Evolutionary conservation across 2,113 vertebrate species (phyloP).

Genomic region (Phainopepla nitens): DNA sequence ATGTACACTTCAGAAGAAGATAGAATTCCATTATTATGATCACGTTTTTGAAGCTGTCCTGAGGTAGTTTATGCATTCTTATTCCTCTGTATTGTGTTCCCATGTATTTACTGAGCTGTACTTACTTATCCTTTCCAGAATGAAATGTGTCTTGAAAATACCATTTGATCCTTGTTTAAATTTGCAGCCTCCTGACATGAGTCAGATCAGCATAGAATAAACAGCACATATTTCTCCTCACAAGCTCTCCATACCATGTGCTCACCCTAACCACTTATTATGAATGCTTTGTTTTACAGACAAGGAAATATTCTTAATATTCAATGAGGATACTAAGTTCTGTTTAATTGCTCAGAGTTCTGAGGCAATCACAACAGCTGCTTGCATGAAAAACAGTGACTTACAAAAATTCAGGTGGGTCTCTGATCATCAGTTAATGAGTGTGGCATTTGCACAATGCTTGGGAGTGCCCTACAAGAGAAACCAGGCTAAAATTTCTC

Average conservation of each 20-base stretch:
- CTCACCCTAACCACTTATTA: background rate
- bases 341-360: slow-evolving; percentile 75
- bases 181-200: background rate
- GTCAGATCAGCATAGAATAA: background rate
- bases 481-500: slow-evolving; percentile 74
- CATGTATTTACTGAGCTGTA: background rate
- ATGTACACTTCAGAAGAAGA: background rate
- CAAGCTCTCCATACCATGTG: background rate
- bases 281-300: slow-evolving; percentile 69
- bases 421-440: slow-evolving; percentile 80
- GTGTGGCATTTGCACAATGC: slow-evolving; percentile 79
- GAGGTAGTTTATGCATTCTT: background rate
- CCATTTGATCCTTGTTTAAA: background rate
- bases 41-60: background rate
- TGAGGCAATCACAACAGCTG: slow-evolving; percentile 41
- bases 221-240: background rate
- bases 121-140: background rate
- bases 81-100: background rate
- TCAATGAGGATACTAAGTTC: slow-evolving; percentile 80
- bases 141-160: background rate
- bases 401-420: slow-evolving; percentile 87
- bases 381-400: slow-evolving; percentile 69
- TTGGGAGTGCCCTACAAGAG: slow-evolving; percentile 74
- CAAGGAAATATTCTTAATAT: slow-evolving; percentile 80
- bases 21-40: background rate